Conservation (phyloP, 2,797 vertebrate genomes). For the Pipistrellus pipistrellus region DNA sequence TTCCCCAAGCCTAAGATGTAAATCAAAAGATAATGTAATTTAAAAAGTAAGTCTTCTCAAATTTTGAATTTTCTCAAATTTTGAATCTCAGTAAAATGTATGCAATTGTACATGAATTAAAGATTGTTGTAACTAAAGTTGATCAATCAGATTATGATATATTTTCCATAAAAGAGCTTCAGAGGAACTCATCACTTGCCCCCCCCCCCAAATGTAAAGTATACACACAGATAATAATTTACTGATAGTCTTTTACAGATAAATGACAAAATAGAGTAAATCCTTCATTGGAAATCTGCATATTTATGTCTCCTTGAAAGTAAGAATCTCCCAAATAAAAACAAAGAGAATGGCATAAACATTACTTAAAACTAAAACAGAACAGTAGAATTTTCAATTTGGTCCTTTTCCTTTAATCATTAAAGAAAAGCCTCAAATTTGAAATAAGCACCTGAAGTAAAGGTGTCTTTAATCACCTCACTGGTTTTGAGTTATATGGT, state of each 20-base stretch:
- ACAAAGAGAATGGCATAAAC: not conserved
- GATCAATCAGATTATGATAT: not conserved
- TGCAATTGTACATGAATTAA: not conserved
- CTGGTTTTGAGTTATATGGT: not conserved
- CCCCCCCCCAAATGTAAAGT: not conserved
- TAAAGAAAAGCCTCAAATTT: not conserved
- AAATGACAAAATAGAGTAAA: not conserved
- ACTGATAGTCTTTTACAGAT: constrained; percentile 1
- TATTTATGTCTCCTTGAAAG: not conserved
- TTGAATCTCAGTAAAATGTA: not conserved
- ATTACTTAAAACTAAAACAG: constrained; percentile 9
- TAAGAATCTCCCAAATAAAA: constrained; percentile 33
- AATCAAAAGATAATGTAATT: not conserved
- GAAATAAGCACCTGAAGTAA: constrained; percentile 4
- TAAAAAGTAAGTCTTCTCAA: not conserved
- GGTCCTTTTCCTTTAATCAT: not conserved
- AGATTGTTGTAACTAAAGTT: not conserved
- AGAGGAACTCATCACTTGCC: not conserved
- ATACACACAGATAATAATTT: not conserved
- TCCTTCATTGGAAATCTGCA: not conserved
- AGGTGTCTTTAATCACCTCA: not conserved
- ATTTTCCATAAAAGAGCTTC: constrained; percentile 45
- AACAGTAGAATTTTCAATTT: constrained; percentile 1
- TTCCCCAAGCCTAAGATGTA: constrained; percentile 24
- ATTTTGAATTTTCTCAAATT: not conserved